A percentile compares a stretch with the other conserved stretches of the same genome.
Evolutionary conservation across 2,888 invertebrate species (phyloP).

Genomic region (Calameuta filiformis): DNA sequence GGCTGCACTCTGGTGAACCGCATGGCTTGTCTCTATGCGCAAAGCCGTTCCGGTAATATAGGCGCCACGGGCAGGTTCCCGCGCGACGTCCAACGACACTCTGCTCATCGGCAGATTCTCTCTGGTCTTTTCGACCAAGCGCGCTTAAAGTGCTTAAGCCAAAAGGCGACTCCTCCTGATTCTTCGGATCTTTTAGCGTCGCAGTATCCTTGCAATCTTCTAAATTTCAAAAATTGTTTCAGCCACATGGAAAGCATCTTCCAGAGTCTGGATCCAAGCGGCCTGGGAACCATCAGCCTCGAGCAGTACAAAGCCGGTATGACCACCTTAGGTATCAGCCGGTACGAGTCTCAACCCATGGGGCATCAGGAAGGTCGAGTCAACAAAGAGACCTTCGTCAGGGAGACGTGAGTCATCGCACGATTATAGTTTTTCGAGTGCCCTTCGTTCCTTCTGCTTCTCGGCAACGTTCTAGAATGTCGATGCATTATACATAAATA

Average conservation of each 20-base stretch:
- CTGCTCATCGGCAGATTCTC: neutral
- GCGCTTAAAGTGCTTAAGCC: no score
- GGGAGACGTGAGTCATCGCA: slow-evolving; percentile 46
- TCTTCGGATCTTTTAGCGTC: neutral
- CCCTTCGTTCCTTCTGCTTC: no score
- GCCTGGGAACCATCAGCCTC: slow-evolving; percentile 38
- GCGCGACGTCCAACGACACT: no score
- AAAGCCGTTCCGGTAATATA: neutral
- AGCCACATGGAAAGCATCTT: slow-evolving; percentile 54
- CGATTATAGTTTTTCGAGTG: no score
- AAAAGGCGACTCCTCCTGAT: neutral
- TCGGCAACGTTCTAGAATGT: no score
- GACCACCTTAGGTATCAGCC: slow-evolving; percentile 44
- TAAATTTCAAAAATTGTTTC: neutral
- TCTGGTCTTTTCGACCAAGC: neutral
- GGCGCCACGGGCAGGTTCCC: no score
- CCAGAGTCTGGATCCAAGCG: slow-evolving; percentile 45
- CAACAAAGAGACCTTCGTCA: slow-evolving; percentile 39
- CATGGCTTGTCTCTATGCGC: neutral
- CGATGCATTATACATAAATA: no score
- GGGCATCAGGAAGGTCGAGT: slow-evolving; percentile 37
- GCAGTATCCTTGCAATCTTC: neutral
- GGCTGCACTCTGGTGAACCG: no score
- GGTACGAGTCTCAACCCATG: slow-evolving; percentile 38
- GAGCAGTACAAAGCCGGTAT: slow-evolving; percentile 48